Evolutionary conservation across 1,140 invertebrate genomes (phyloP), one percentile per base, ranked within the genome.

Genomic region (Rhagoletis zephyria): DNA sequence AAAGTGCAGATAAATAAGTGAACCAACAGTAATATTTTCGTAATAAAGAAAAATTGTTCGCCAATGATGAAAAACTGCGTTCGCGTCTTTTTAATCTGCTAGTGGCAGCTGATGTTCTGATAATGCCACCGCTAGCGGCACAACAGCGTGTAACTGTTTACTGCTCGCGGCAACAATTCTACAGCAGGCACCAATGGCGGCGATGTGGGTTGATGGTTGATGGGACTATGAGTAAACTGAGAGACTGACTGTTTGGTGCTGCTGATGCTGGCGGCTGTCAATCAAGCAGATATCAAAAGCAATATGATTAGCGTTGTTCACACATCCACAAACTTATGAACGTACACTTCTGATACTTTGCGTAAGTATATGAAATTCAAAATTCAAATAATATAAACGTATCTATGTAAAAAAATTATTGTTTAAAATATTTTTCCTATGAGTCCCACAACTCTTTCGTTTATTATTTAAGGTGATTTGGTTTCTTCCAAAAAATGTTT

Each of bases 51-150:
- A 56, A 56, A 51, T 59, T 81, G 7, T n/a, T n/a, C 3, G 74
- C 30, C 4, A 77, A 77, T 30, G 45, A 2, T 40, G 40, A 56
- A 48, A 56, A 81, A 81, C n/a, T 81, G 14, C 12, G 30, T 10
- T 3, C 19, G 7, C 74, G 45, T 19, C 74, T 16, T 16, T 4
- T 9, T 16, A 63, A 14, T n/a, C n/a, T 56, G 74, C 7, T n/a
- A n/a, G 74, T n/a, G 48, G 74, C 74, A 81, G 74, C n/a, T 77
- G 70, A 42, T 77, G 48, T 42, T 51, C 12, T 56, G 48, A 19
- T 19, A 56, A 81, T 81, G 74, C 45, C 45, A 48, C 19, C 51
- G n/a, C 48, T 42, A 48, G 1, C 45, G 42, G 14, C 42, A 56
- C n/a, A 81, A 16, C 9, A 56, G 74, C 45, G 40, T 4, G 14